Evolutionary conservation across 23 tunicate species (phyloP).

Genomic region (Oikopleura dioica): DNA sequence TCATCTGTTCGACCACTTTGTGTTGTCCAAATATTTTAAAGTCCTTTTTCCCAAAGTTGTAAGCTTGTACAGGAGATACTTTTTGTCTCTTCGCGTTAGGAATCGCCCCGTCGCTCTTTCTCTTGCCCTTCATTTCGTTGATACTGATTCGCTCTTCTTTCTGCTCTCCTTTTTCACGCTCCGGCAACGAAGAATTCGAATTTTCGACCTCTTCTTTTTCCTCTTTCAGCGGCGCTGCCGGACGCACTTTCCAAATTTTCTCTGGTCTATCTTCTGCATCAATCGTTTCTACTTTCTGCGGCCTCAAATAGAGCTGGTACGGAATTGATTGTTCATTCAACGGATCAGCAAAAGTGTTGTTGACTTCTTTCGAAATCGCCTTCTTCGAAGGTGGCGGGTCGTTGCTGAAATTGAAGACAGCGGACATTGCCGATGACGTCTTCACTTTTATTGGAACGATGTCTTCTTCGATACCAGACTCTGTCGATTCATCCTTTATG

Average conservation of each 20-base stretch:
- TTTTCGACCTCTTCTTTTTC: background rate
- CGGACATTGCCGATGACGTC: background rate
- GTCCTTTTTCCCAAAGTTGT: background rate
- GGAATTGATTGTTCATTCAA: background rate
- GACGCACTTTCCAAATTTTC: background rate
- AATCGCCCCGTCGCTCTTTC: background rate
- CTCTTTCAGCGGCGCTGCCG: background rate
- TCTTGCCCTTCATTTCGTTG: conserved; percentile 6
- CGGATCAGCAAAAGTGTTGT: background rate
- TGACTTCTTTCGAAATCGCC: background rate
- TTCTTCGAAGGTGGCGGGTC: background rate
- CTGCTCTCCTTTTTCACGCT: background rate
- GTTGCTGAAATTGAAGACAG: background rate
- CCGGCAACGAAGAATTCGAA: too few relatives aligned
- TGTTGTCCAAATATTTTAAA: background rate
- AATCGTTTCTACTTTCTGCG: background rate
- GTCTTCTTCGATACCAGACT: background rate
- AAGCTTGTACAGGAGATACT: background rate
- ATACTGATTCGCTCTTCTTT: background rate
- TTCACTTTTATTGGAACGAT: background rate
- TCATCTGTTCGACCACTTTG: too few relatives aligned
- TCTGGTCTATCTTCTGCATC: background rate
- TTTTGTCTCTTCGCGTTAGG: background rate
- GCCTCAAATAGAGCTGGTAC: background rate
- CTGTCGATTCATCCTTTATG: background rate